Evolutionary conservation across 1,140 invertebrate species (phyloP).

Genomic region (Scaptodrosophila lebanonensis): DNA sequence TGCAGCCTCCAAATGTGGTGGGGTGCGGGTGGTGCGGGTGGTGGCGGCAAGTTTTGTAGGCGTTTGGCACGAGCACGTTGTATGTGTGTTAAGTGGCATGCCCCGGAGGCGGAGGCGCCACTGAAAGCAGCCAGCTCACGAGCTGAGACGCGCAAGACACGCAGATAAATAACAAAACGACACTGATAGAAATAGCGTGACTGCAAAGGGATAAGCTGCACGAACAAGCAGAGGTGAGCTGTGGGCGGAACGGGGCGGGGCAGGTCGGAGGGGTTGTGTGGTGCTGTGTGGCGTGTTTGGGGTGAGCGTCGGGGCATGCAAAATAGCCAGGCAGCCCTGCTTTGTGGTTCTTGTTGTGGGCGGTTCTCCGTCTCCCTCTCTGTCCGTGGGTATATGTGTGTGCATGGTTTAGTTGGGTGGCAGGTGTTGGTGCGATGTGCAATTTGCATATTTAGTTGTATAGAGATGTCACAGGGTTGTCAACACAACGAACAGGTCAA

Average conservation of each 20-base stretch:
- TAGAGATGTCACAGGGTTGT: conserved; percentile 29
- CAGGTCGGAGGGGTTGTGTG: neutral
- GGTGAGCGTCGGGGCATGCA: neutral
- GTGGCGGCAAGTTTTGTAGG: conserved; percentile 15
- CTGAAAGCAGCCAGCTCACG: no score
- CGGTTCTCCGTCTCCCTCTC: no score
- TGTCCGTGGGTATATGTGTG: no score
- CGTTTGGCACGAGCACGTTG: conserved; percentile 19
- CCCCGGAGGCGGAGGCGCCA: conserved; percentile 59
- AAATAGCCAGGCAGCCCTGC: conserved; percentile 10
- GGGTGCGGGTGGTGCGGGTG: conserved; percentile 38
- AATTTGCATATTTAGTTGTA: conserved; percentile 64
- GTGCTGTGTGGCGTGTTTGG: no score
- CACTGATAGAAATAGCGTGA: conserved; percentile 48
- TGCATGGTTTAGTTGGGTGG: conserved; percentile 43
- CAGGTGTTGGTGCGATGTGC: conserved; percentile 52
- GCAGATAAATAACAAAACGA: conserved; percentile 70
- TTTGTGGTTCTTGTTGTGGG: no score
- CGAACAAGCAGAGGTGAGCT: neutral
- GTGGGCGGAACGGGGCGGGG: conserved; percentile 2
- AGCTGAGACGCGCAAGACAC: conserved; percentile 3
- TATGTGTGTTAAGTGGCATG: conserved; percentile 68
- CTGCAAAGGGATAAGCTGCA: neutral
- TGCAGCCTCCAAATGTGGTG: conserved; percentile 20
- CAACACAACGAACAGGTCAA: neutral